Evolutionary conservation across 2,113 vertebrate species (phyloP), one percentile per base, ranked within the genome.

Genomic region (Atlantisia rogersi): DNA sequence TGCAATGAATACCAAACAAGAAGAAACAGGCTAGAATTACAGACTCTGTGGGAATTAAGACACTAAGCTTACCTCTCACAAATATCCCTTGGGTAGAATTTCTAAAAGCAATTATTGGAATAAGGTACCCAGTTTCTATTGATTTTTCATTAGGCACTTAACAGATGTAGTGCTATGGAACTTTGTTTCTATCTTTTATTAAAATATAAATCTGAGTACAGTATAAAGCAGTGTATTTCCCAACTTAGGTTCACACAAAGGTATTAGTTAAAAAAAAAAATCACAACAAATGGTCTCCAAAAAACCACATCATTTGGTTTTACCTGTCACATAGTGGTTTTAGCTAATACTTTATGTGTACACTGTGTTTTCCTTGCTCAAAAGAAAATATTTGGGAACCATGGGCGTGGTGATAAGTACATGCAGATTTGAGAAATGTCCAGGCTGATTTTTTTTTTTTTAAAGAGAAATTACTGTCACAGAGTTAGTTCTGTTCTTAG

Each of bases 21-120:
- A 32, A 75, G 42, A 86, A 88, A 92, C 26, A 86, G 53, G 12
- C 52, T 32, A 4, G 64, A 88, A 90, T 95, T 83, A 78, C 55
- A 71, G 83, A 86, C 86, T 96, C 94, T 63, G 76, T 88, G 76
- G 80, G 92, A 95, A 94, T 94, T 86, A 90, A 91, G 86, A 83
- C 18, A 21, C 68, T 92, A 92, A 94, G 31, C 80, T 79, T 88
- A 35, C 56, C 48, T 91, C 76, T 88, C 64, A 92, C 67, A 95
- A 86, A 75, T 78, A 86, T 95, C 86, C 60, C 91, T 3, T 81
- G 86, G 92, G 86, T 55, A 88, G 80, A 94, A 94, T 97, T 94
- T 95, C 88, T 94, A 88, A 94, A 94, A 94, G 68, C 68, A 92
- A 29, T 92, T 95, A 64, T 91, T 94, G 69, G 86, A 96, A 84